These are phyloP conservation scores for Phaetusa simplex DNA, from an alignment of 2,113 vertebrate species.

Conservation along the genomic window DNA sequence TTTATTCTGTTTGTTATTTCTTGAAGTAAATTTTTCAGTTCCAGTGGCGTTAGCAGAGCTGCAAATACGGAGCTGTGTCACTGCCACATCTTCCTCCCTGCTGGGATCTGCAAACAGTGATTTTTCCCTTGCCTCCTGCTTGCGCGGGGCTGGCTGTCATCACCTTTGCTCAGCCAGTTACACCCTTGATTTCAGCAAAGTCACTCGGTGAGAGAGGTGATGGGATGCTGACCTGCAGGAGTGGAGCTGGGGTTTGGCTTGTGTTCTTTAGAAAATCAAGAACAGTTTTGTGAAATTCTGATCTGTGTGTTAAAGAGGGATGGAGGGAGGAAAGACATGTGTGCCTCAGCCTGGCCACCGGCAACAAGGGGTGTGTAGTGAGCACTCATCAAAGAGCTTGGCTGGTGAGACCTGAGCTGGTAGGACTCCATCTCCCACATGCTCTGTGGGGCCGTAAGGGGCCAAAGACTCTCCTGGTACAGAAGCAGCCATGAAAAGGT, in stretches of 20 bases:
- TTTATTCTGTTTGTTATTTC: neutral
- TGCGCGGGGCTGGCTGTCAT: neutral
- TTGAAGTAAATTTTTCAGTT: neutral
- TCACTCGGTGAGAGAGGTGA: neutral
- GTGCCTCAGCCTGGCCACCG: neutral
- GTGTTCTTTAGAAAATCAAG: neutral
- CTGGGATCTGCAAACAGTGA: neutral
- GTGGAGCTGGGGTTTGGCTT: neutral
- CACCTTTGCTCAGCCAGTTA: neutral
- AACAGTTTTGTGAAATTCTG: neutral
- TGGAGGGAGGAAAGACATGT: neutral
- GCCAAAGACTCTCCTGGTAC: neutral
- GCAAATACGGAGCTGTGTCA: neutral
- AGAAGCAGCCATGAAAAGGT: neutral
- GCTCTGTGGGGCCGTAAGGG: neutral
- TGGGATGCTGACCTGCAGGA: neutral
- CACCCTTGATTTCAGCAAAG: neutral
- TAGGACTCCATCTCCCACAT: neutral
- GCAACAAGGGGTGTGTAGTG: neutral
- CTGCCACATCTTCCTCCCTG: neutral
- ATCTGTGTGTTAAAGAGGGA: neutral
- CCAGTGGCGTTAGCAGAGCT: fast-evolving
- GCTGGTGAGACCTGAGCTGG: neutral
- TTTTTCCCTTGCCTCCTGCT: neutral
- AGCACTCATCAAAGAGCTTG: neutral